Evolutionary conservation across 1,140 invertebrate genomes (phyloP), one percentile per base, ranked within the genome.

Genomic region (Anadara kagoshimensis): DNA sequence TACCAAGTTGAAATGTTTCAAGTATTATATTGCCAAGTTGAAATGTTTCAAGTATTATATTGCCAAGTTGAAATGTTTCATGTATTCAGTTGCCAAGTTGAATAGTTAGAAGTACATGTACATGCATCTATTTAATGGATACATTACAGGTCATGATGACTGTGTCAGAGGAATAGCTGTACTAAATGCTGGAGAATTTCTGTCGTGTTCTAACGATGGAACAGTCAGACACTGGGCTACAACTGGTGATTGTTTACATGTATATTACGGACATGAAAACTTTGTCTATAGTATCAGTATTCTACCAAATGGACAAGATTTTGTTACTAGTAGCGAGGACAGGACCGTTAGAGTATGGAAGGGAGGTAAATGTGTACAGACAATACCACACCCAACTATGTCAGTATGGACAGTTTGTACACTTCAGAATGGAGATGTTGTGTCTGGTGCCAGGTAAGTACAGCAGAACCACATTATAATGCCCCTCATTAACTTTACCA

Each of bases 161-260:
- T 97, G 96, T 91, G 95, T 99, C 0, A 90, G 97, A 85, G 93
- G 92, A 53, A 82, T 98, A 51, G 91, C 92, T 3, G 91, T 93
- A 1, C 85, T 97, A 4, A 92, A 91, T 62, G 89, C 92, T 26
- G 90, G 92, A 36, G 92, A 94, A 57, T 95, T 98, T 86, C 85
- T 97, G 18, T 97, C 96, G 44, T 96, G 95, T 84, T 93, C 95
- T 24, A 99, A 99, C 90, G 97, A 99, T 91, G 94, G 94, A 0
- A 92, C 93, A 5, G 91, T 98, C 18, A 92, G 93, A 80, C 90
- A 93, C 44, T 98, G 97, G 97, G 92, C 90, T 43, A 69, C 82
- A 3, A 91, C 91, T 69, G 96, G 96, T 68, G 92, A 94, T 80
- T 95, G 94, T 87, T 83, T 97, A 3, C 91, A 93, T 45, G 93